These are phyloP conservation scores for Onthophagus taurus DNA, from an alignment of 1,140 invertebrate species.

Conservation along the genomic window DNA sequence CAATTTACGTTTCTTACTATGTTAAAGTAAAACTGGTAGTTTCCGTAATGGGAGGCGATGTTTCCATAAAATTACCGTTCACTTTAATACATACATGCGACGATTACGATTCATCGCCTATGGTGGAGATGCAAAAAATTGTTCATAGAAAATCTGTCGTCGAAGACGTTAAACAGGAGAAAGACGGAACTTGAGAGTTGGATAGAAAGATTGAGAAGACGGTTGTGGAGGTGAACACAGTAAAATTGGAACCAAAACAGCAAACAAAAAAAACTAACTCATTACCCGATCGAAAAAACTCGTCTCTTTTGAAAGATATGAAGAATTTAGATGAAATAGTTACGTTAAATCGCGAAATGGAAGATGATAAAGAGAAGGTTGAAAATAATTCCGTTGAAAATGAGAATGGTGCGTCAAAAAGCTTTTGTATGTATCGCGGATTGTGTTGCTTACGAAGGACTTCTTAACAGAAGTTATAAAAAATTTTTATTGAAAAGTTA, in stretches of 20 bases:
- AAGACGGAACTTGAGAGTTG: no score
- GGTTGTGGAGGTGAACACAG: not conserved
- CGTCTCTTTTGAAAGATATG: slow-evolving; percentile 4
- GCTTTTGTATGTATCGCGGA: slow-evolving; percentile 41
- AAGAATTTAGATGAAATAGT: slow-evolving; percentile 29
- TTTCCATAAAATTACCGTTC: slow-evolving; percentile 73
- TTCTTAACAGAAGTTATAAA: slow-evolving; percentile 36
- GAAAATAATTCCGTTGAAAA: slow-evolving; percentile 21
- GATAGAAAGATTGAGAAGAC: no score
- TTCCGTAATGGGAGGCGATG: slow-evolving; percentile 67
- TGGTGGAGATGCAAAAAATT: slow-evolving; percentile 15
- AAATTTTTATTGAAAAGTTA: no score
- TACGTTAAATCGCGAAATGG: slow-evolving; percentile 20
- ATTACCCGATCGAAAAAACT: no score
- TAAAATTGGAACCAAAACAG: no score
- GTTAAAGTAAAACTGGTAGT: slow-evolving; percentile 75
- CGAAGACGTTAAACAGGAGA: slow-evolving; percentile 28
- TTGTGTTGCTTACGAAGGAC: slow-evolving; percentile 44
- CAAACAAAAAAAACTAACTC: slow-evolving; percentile 10
- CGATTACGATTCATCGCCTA: slow-evolving; percentile 32
- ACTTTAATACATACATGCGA: slow-evolving; percentile 51
- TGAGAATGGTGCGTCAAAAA: slow-evolving; percentile 30
- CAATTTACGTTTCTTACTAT: slow-evolving; percentile 83
- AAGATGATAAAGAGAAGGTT: slow-evolving; percentile 18
- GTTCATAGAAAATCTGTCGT: slow-evolving; percentile 13